Conservation (phyloP, 2,888 invertebrate genomes). For the Strigamia crassipes region DNA sequence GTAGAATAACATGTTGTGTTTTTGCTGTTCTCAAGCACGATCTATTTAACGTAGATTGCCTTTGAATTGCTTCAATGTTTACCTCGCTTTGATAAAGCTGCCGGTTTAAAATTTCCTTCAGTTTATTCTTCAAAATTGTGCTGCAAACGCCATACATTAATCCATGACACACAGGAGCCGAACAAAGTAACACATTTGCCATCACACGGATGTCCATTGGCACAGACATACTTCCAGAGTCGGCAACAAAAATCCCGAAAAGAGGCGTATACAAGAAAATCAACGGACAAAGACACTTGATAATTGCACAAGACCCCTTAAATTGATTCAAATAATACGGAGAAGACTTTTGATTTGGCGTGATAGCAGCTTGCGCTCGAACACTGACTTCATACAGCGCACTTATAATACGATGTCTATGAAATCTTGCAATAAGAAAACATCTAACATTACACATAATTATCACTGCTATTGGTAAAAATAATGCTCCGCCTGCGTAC, state of each 20-base stretch:
- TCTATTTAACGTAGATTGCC: conserved; percentile 60
- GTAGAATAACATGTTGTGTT: neutral
- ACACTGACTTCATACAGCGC: conserved; percentile 83
- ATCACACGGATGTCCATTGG: conserved; percentile 53
- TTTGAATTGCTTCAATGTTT: conserved; percentile 75
- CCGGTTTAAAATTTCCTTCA: conserved; percentile 77
- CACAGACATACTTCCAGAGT: conserved; percentile 59
- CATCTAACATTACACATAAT: conserved; percentile 57
- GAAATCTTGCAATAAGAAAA: conserved; percentile 67
- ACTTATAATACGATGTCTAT: conserved; percentile 80
- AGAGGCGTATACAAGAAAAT: conserved; percentile 75
- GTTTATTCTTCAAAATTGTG: conserved; percentile 71
- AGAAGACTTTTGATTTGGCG: conserved; percentile 66
- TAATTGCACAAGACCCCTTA: conserved; percentile 67
- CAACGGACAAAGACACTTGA: conserved; percentile 74
- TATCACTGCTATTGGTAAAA: conserved; percentile 54
- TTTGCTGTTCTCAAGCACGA: neutral
- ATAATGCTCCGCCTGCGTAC: conserved; percentile 53
- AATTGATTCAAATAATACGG: conserved; percentile 70
- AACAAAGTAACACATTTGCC: conserved; percentile 70
- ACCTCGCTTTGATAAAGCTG: conserved; percentile 78
- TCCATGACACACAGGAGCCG: conserved; percentile 75
- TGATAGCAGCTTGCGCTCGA: conserved; percentile 72
- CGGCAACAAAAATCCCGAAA: conserved; percentile 73
- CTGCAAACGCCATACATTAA: conserved; percentile 77